phyloP scores from a whole-genome alignment of 1,140 invertebrate species.

The Halesus radiatus region DNA sequence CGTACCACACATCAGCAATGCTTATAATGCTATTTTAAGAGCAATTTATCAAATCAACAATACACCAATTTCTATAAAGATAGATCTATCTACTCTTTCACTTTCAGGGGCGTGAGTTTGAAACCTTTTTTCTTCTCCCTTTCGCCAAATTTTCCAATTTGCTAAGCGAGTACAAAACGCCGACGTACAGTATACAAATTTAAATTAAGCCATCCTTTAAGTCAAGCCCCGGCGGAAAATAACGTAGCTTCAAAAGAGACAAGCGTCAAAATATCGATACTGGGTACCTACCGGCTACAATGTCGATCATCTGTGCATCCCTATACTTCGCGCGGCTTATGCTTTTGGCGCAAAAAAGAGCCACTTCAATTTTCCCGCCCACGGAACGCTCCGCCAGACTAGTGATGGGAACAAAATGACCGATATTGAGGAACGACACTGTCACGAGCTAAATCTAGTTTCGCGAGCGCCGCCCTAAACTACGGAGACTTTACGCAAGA shows the following conservation, averaged over 20 bases:
- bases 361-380: constrained; percentile 6
- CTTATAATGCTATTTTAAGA: too few relatives aligned
- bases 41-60: too few relatives aligned
- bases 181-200: neutral
- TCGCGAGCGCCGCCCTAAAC: too few relatives aligned
- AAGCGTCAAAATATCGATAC: constrained; percentile 7
- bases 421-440: neutral
- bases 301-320: neutral
- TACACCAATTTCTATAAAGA: too few relatives aligned
- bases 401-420: constrained; percentile 4
- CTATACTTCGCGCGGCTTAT: neutral
- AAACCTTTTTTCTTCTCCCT: too few relatives aligned
- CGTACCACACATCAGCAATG: too few relatives aligned
- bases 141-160: neutral
- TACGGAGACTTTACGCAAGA: too few relatives aligned
- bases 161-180: neutral
- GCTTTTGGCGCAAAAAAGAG: neutral
- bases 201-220: neutral
- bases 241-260: too few relatives aligned
- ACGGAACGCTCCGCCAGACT: neutral
- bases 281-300: neutral
- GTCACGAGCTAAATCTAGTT: neutral
- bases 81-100: too few relatives aligned
- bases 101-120: too few relatives aligned
- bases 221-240: neutral